phyloP scores from a whole-genome alignment of 2,113 vertebrate genomes.

The Spheniscus mendiculus region DNA sequence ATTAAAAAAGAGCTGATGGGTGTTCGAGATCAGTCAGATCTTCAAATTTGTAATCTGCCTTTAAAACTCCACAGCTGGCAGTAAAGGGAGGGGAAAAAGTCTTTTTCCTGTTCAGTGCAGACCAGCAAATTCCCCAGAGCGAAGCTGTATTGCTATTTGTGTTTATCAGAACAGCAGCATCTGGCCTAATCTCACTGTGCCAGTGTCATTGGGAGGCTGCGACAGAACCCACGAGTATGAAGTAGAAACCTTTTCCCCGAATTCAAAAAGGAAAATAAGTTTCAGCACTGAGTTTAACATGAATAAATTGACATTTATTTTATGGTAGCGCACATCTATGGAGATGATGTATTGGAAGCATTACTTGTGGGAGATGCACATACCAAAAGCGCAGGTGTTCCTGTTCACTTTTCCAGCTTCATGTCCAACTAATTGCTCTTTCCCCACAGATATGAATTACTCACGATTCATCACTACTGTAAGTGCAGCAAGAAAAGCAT shows the following conservation, averaged over 20 bases:
- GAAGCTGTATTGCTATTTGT: background rate
- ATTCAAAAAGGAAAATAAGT: background rate
- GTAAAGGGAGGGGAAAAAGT: background rate
- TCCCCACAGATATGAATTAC: slow-evolving; percentile 87
- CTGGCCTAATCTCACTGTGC: background rate
- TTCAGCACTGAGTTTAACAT: background rate
- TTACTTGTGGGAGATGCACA: background rate
- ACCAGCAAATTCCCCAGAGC: background rate
- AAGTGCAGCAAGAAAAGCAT: slow-evolving; percentile 84
- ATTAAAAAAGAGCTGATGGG: background rate
- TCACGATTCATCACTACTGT: slow-evolving; percentile 85
- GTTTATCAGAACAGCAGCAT: background rate
- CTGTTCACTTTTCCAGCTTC: background rate
- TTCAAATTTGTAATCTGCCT: background rate
- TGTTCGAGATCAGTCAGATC: background rate
- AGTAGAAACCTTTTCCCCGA: background rate
- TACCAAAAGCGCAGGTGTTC: background rate
- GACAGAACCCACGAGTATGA: background rate
- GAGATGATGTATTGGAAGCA: background rate
- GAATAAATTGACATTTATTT: background rate
- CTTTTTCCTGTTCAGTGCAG: background rate
- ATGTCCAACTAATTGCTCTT: background rate
- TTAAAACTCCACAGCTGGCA: background rate
- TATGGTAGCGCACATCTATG: background rate
- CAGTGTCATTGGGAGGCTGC: background rate